Conservation (phyloP, 2,113 vertebrate genomes). For the Chloebia gouldiae region DNA sequence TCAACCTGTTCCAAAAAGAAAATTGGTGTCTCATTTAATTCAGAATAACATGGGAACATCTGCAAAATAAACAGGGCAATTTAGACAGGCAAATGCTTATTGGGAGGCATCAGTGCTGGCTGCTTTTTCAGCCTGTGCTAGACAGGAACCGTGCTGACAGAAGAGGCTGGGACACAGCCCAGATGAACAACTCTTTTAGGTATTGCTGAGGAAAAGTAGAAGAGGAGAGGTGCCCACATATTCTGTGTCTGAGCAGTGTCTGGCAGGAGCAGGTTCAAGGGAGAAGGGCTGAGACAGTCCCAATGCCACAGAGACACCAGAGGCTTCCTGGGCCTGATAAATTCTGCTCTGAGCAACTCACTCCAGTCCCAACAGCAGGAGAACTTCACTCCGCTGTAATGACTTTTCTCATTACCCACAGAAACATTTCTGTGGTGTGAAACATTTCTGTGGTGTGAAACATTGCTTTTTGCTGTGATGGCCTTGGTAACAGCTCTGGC, state of each 20-base stretch:
- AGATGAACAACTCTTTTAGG: not conserved
- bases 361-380: not conserved
- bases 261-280: not conserved
- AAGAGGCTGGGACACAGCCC: not conserved
- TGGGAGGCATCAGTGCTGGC: not conserved
- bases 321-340: not conserved
- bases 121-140: not conserved
- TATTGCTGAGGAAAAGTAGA: not conserved
- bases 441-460: too few species aligned
- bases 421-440: not conserved
- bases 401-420: not conserved
- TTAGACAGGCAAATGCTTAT: not conserved
- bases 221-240: not conserved
- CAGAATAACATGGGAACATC: not conserved
- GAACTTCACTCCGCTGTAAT: not conserved
- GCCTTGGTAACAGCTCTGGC: not conserved
- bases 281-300: not conserved
- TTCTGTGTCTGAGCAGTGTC: not conserved
- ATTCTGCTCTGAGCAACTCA: not conserved
- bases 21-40: not conserved
- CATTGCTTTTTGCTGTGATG: not conserved
- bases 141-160: not conserved
- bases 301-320: accelerated
- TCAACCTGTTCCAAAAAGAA: not conserved
- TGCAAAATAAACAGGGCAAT: not conserved